Evolutionary conservation across 2,888 invertebrate species (phyloP), one percentile per base, ranked within the genome.

Genomic region (Octonoba sinensis): DNA sequence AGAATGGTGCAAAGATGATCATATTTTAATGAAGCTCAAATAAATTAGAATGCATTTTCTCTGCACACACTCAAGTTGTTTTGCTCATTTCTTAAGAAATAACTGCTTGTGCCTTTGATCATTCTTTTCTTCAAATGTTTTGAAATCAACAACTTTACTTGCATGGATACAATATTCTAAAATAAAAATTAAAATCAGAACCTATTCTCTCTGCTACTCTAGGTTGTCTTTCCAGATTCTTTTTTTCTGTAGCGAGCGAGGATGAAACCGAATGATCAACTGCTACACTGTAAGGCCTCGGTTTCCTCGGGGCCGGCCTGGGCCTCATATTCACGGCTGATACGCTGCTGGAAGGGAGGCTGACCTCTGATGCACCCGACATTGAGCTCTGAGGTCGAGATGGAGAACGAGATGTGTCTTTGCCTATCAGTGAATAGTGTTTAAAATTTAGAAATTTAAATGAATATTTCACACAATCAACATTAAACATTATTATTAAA

Each of bases 331-430:
- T 91, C 59, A 91, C 86, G 47, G 86, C 89, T 84, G 85, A 85
- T 6, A 70, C 71, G 59, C 84, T 81, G 46, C 85, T 83, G 13
- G 85, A 85, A 87, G 91, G 91, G 87, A 92, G 91, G 88, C 93
- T 95, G 91, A 96, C 91, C 46, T 86, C 83, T 3, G 85, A 85
- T 87, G 91, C 91, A 87, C 92, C 92, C 88, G 93, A 95, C 91
- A 96, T 91, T 86, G 96, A 94, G 90, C 95, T 95, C 89, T 93
- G 93, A 85, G 96, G 96, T 88, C 96, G 91, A 86, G 95, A 95
- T 84, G 87, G 86, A 18, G 91, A 92, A 91, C 76, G 71, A 47
- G 82, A 82, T 11, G 59, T 59, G 20, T 82, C 82, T 75, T 82
- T 82, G 20, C 60, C 82, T 82, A 24, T 22, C n/a, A 22, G 15